Evolutionary conservation across 2,888 invertebrate genomes (phyloP), one percentile per base, ranked within the genome.

Genomic region (Anthophora plumipes): DNA sequence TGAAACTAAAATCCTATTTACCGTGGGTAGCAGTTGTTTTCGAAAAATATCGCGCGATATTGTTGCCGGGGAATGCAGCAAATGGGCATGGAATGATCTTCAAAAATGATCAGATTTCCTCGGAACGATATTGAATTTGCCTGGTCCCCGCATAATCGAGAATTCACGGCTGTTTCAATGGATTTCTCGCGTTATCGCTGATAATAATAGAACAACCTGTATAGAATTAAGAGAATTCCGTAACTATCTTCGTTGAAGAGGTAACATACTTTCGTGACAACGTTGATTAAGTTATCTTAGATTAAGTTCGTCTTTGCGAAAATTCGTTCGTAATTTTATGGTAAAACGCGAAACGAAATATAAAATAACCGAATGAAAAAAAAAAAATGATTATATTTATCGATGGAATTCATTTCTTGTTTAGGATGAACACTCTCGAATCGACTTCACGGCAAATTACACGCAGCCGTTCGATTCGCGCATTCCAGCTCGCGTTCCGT

Each of bases 181-280:
- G 59, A 67, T 60, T 66, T 77, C 61, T 54, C 55, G 20, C 43
- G 48, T 59, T 60, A 31, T 20, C 48, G 1, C 46, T 5, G 54
- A 76, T 75, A 69, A 80, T 77, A 64, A 80, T 71, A 72, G 60
- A 75, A 60, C 48, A 59, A n/a, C n/a, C n/a, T n/a, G n/a, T n/a
- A n/a, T n/a, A n/a, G n/a, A n/a, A n/a, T n/a, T n/a, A n/a, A n/a
- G n/a, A 69, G 52, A 60, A 69, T 61, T 66, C 48, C n/a, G n/a
- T n/a, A n/a, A n/a, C n/a, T n/a, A n/a, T n/a, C n/a, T n/a, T 31
- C 31, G 39, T 74, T 70, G 43, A n/a, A 25, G 48, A 75, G 75
- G 70, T 64, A 60, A 73, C 63, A 71, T 70, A 74, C 72, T 73
- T 77, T 66, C 60, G 52, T 37, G 41, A 82, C 54, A 59, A 70